Base-by-base conservation (phyloP, 2,113 vertebrate species). In the Sitta europaea region DNA sequence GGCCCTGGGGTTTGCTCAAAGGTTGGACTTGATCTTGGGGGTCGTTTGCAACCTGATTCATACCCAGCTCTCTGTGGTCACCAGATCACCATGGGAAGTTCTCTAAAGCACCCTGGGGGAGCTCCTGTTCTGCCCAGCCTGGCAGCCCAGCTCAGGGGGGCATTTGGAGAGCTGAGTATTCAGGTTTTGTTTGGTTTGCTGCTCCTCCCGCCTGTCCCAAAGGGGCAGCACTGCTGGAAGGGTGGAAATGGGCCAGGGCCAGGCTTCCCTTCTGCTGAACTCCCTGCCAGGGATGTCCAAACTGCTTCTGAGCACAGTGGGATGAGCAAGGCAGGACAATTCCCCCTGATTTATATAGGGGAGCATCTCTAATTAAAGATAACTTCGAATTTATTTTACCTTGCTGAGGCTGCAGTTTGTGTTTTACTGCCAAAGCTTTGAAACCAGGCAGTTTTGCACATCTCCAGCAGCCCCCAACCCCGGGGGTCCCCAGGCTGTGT, bases 51-150 rank as follows among this genome's bases (percentile, higher is more conserved):
- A 1, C 54, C 33, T 61, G 73, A 6, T 53, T 75, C 31, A 6
- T 7, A 31, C 29, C 21, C 43, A 6, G 12, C 8, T 31, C 12
- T 61, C n/a, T 0, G 0, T 0, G 17, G 23, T 1, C 10, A 19
- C 10, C 35, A 61, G 38, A 24, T 35, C 29, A 6, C 13, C 16
- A 38, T 33, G 48, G 4, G 5, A 25, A 54, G 20, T 10, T 40
- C 57, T 27, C 48, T 3, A 1, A 33, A 4, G 5, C 2, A 12
- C 5, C 23, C 11, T 9, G 5, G 27, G 20, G 65, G 11, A 42
- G 11, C 45, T 76, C 1, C 35, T 14, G n/a, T 22, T 70, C 31
- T 59, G 22, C 28, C 6, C 43, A 50, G 14, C 20, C 40, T 36
- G 11, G 31, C 43, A 77, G 5, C 15, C 38, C 29, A 61, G 40